phyloP scores from a whole-genome alignment of 1,140 invertebrate species.

The Formica selysi region DNA sequence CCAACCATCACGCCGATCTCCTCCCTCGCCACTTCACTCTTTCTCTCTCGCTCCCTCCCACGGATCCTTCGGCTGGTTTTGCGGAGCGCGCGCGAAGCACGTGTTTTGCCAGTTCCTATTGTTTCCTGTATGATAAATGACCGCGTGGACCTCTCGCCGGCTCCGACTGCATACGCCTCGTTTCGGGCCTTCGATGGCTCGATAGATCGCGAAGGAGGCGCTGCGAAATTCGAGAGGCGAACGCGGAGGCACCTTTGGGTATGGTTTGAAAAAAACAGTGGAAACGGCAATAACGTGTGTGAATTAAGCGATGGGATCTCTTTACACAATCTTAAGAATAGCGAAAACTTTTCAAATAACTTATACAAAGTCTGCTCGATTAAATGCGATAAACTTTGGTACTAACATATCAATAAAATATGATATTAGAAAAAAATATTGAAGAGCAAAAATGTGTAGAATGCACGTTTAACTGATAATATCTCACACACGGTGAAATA shows the following conservation, averaged over 20 bases:
- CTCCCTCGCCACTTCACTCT: constrained; percentile 32
- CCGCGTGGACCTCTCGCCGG: constrained; percentile 71
- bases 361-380: not conserved
- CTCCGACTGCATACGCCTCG: constrained; percentile 60
- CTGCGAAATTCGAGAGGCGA: constrained; percentile 27
- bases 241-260: constrained; percentile 31
- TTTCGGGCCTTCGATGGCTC: constrained; percentile 55
- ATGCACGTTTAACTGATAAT: not conserved
- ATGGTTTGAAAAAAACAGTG: not conserved
- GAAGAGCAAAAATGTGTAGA: not conserved
- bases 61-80: constrained; percentile 68
- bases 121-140: constrained; percentile 86
- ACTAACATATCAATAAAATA: not conserved
- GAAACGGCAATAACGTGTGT: not conserved
- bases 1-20: constrained; percentile 42
- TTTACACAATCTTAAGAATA: not conserved
- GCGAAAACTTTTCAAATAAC: not conserved
- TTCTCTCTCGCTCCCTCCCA: constrained; percentile 7
- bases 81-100: constrained; percentile 83
- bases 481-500: not conserved
- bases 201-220: constrained; percentile 61
- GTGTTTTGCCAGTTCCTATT: constrained; percentile 87
- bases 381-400: not conserved
- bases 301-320: not conserved
- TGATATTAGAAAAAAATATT: not conserved